Base-by-base conservation (phyloP, 2,113 vertebrate genomes). In the Stigmatopora argus region DNA sequence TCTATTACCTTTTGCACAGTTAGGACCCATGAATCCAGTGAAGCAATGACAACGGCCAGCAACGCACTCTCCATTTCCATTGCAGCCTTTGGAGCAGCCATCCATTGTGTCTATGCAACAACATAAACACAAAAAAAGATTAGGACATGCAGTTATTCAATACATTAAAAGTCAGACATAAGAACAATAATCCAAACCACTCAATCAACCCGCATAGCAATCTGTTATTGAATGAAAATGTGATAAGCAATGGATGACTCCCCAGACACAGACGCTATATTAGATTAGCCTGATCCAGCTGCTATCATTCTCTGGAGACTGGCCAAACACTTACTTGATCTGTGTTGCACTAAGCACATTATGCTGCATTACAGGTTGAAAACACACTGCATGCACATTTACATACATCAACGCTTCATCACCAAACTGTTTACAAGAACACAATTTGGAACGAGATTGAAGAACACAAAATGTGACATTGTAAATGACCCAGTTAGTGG, bases 31-130 rank as follows among this genome's bases (percentile, higher is more conserved):
- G 84, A 98, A 98, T 62, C 96, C 95, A 10, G 94, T 90, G 70
- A 98, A 98, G 86, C 96, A 98, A 85, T 98, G 95, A 78, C 96
- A 98, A 85, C 96, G 95, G 47, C 96, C 96, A 0, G 96, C 95
- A 59, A 98, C 95, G 64, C 96, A 98, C 79, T 98, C 96, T 82
- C 96, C 96, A 41, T 98, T 98, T 60, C 95, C 95, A 73, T 98
- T 96, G 75, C 96, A 98, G 88, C 95, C 93, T 47, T 94, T 95
- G 44, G 95, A 93, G 79, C 96, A 98, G 70, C 96, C 96, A 73
- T 95, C 95, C 94, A 98, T 93, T 62, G 95, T 89, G 90, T 97
- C 95, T 98, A 83, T 64, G 70, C 12, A 63, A 19, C 26, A 55
- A 68, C n/a, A 71, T 51, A 56, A 23, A 70, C 38, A 52, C 13